These are phyloP conservation scores for Galerucella pusilla DNA, from an alignment of 2,888 invertebrate species.

Conservation along the genomic window DNA sequence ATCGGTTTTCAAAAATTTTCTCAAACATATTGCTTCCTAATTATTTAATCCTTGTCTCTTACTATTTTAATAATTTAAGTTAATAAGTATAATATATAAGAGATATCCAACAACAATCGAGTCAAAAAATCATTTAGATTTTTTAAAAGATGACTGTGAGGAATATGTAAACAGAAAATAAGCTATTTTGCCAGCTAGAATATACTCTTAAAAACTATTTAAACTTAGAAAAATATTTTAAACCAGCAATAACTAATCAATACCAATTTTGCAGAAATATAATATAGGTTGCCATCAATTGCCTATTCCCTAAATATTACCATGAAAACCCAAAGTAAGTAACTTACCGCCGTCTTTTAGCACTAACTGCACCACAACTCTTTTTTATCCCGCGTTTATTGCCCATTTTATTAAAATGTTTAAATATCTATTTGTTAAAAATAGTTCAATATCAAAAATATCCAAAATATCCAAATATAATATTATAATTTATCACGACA, in stretches of 20 bases:
- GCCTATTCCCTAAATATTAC: not conserved
- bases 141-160: not conserved
- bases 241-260: not conserved
- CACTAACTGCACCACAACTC: not conserved
- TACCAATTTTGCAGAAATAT: not conserved
- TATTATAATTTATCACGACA: not conserved
- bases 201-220: not conserved
- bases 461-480: not conserved
- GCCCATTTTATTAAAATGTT: conserved; percentile 1
- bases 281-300: too few relatives aligned
- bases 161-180: not conserved
- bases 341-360: not conserved
- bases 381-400: not conserved
- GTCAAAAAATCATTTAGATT: not conserved
- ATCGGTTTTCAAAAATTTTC: not conserved
- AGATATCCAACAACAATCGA: not conserved
- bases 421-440: not conserved
- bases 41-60: not conserved
- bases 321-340: not conserved
- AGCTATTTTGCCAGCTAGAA: not conserved
- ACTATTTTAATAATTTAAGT: not conserved
- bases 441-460: not conserved
- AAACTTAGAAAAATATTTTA: not conserved
- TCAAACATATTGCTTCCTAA: not conserved
- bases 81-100: not conserved